Conservation (phyloP, 1,140 invertebrate species). For the Delia radicum region DNA sequence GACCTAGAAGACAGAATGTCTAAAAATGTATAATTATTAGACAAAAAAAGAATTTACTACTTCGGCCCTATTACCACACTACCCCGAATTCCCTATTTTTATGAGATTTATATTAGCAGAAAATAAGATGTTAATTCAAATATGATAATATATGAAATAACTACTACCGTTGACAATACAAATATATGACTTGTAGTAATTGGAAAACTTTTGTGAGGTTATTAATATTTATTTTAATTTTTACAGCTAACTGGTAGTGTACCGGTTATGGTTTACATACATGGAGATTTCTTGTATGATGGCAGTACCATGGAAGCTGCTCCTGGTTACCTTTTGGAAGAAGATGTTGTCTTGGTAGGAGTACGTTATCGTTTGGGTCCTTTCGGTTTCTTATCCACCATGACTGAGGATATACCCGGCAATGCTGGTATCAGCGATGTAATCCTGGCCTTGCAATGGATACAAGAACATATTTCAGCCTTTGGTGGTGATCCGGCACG, state of each 20-base stretch:
- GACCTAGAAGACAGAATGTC: too few species aligned
- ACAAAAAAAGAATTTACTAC: too few species aligned
- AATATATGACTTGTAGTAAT: background rate
- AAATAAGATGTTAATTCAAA: too few species aligned
- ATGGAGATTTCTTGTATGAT: conserved; percentile 53
- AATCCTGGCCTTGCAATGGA: conserved; percentile 64
- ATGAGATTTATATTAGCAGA: too few species aligned
- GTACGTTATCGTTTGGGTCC: conserved; percentile 59
- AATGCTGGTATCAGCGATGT: conserved; percentile 70
- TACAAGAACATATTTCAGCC: conserved; percentile 63
- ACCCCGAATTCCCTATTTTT: too few species aligned
- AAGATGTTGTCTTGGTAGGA: conserved; percentile 57
- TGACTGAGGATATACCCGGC: conserved; percentile 63
- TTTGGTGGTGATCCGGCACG: conserved; percentile 69
- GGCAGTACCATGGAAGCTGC: conserved; percentile 43
- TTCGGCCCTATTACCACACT: too few species aligned
- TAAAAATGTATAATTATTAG: too few species aligned
- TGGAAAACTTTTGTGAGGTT: background rate
- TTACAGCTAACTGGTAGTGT: conserved; percentile 39
- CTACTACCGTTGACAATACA: too few species aligned
- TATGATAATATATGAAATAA: too few species aligned
- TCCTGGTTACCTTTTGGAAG: conserved; percentile 54
- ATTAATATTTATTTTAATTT: background rate
- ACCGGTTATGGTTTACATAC: conserved; percentile 54
- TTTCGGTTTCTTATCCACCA: conserved; percentile 61